Percentiles rank a stretch among this genome's conserved stretches.
phyloP scores from a whole-genome alignment of 1,140 invertebrate genomes.

The Ectropis grisescens region DNA sequence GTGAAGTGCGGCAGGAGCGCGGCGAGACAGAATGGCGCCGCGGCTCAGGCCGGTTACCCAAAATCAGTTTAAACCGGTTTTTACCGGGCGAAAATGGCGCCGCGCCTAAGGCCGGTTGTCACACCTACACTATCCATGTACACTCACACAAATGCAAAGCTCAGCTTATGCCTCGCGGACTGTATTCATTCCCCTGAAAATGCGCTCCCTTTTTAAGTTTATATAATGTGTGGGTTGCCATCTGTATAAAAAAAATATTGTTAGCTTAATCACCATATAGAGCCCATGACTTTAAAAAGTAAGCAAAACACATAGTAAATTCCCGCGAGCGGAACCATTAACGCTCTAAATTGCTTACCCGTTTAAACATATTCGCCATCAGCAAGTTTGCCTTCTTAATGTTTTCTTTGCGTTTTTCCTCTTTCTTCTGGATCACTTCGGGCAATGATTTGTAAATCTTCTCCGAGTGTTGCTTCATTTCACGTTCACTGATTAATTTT shows the following conservation, averaged over 20 bases:
- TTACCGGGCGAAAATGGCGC: no score
- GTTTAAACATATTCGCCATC: constrained; percentile 63
- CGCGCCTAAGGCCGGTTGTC: no score
- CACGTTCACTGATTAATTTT: constrained; percentile 55
- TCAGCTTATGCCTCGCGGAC: no score
- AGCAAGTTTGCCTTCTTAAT: constrained; percentile 60
- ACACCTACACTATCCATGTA: no score
- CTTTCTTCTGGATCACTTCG: constrained; percentile 50
- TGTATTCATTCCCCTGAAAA: not conserved
- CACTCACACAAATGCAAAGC: no score
- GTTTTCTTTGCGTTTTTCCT: constrained; percentile 51
- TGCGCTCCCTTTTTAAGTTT: not conserved
- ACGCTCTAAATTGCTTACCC: constrained; percentile 24
- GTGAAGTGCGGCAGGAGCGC: no score
- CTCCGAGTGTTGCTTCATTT: constrained; percentile 58
- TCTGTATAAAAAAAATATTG: no score
- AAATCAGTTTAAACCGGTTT: no score
- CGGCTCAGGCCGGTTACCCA: no score
- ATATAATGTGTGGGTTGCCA: no score
- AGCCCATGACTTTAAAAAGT: not conserved
- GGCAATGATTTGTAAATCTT: constrained; percentile 60
- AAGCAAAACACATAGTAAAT: not conserved
- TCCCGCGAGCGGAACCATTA: not conserved
- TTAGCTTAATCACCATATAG: no score
- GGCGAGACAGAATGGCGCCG: no score